Evolutionary conservation across 2,888 invertebrate species (phyloP), one percentile per base, ranked within the genome.

Genomic region (Drosophila pullipes): DNA sequence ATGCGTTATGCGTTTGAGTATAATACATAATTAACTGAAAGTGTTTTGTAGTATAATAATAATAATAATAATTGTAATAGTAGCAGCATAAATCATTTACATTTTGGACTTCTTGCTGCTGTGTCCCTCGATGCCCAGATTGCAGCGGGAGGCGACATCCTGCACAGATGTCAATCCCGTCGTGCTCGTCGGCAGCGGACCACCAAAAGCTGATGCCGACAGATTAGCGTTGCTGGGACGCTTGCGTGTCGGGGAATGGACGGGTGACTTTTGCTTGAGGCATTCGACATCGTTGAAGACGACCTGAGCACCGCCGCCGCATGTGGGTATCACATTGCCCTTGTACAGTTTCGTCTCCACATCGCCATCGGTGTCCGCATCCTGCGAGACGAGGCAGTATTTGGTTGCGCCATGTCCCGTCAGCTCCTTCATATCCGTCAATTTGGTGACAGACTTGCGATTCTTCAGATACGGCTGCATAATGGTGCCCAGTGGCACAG

Each of bases 231-330:
- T 91, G 70, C 93, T 93, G 5, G 92, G 91, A 7, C 94, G 91
- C 69, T 94, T 94, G 5, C 94, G 91, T 28, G 91, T 91, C 6
- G 94, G 94, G n/a, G 94, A 93, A 50, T 90, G 93, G 1, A 94
- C 95, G 0, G 97, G 97, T 0, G 97, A 97, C 87, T 96, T 95
- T 91, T 98, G 98, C 78, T 96, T 96, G 11, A 99, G 92, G 91
- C 96, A 96, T 93, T 99, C 99, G 1, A 99, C 97, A 93, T 99
- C 99, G 84, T 97, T 97, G 92, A 99, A 98, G 33, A 99, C 96
- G 0, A 99, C 97, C 91, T 99, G 98, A 0, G 98, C 97, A 0
- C 99, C 99, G 0, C 99, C 99, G 2, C 98, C 97, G 68, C 96
- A 96, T 0, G 99, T 99, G 0, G 98, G 98, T 3, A 99, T 95